Base-by-base conservation (phyloP, 1,140 invertebrate species). In the Macrobrachium nipponense region DNA sequence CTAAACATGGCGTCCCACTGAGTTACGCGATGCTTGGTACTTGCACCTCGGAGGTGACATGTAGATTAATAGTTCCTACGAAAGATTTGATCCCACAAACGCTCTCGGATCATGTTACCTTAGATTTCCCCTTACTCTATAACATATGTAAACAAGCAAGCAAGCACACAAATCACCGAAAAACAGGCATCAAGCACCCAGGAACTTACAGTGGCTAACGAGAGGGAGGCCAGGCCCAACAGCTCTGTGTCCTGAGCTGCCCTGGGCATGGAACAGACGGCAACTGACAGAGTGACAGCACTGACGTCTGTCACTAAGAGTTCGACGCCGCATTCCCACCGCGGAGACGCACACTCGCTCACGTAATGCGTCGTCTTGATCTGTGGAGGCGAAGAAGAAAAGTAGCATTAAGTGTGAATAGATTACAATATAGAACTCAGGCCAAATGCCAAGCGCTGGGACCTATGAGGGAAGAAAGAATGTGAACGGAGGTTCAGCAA, bases 361-460 rank as follows among this genome's bases (percentile, higher is more conserved):
- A 93, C 84, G 72, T 93, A 93, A 86, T 93, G 93, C 4, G 93
- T 93, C 6, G 93, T 93, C 89, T 93, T 91, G 14, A 93, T 90
- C 93, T 93, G 88, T 17, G 90, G 8, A 5, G n/a, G 23, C 11
- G 20, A 15, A 6, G 8, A 8, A n/a, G n/a, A 36, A 36, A 36
- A 2, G 27, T 2, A 36, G 27, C 4, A 36, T 36, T 36, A 36
- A 36, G 27, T 5, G 64, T 23, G 2, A 23, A 11, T 14, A 20
- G n/a, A 20, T 68, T 20, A 68, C 2, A 66, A 23, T 11, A 36
- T 36, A 36, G 27, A 36, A 36, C 27, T 36, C 4, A 36, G 27
- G 27, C 27, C 27, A 36, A 36, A 36, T 1, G 4, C 27, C 27
- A 36, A 36, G 27, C 27, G 27, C 27, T 36, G 27, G 27, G 27